phyloP scores from a whole-genome alignment of 2,113 vertebrate genomes.

The Nesogale talazaci region DNA sequence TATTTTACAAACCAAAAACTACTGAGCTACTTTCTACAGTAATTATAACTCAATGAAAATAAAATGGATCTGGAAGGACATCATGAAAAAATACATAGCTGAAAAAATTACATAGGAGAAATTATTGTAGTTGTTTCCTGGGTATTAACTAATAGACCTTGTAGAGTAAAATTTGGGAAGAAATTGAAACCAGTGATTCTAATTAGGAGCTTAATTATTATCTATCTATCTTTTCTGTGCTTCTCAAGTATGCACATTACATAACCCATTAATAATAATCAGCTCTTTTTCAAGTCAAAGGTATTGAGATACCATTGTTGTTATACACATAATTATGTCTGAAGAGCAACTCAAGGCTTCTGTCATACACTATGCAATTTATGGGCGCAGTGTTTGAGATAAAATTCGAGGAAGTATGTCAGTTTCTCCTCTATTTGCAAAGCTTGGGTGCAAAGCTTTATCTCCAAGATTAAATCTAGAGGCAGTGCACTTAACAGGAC shows the following conservation, averaged over 20 bases:
- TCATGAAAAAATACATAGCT: background rate
- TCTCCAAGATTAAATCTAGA: background rate
- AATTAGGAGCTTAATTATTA: background rate
- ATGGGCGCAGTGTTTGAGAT: background rate
- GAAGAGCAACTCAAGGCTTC: background rate
- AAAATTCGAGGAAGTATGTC: background rate
- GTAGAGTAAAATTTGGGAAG: background rate
- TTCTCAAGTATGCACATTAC: background rate
- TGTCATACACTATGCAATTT: background rate
- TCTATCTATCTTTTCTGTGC: background rate
- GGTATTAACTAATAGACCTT: background rate
- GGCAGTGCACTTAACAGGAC: background rate
- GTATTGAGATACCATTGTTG: background rate
- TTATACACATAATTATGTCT: background rate
- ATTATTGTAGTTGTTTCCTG: background rate
- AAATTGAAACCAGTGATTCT: background rate
- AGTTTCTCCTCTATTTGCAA: background rate
- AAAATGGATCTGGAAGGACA: background rate
- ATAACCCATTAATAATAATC: background rate
- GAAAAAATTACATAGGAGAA: background rate
- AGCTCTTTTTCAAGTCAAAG: background rate
- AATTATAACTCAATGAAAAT: background rate
- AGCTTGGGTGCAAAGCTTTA: background rate
- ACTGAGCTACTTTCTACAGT: background rate
- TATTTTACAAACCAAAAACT: background rate